Evolutionary conservation across 2,888 invertebrate genomes (phyloP), one percentile per base, ranked within the genome.

Genomic region (Athripsodes cinereus): DNA sequence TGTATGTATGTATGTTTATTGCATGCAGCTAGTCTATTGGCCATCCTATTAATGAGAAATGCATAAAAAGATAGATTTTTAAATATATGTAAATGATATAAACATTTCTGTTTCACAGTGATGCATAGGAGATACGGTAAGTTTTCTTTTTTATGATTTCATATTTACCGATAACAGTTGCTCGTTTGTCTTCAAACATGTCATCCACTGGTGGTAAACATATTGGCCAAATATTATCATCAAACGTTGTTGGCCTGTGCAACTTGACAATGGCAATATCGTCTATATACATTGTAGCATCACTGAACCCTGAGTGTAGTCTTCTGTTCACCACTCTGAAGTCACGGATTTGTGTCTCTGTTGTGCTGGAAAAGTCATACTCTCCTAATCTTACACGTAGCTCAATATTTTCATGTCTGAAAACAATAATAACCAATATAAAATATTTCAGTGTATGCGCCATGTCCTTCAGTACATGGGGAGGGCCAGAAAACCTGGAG

Each of bases 221-320:
- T 55, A 92, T 84, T 0, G 91, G 92, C 87, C 90, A 90, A 53
- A 92, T 87, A 67, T 90, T 90, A 0, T 84, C 82, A 66, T 87
- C 87, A 69, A 90, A 91, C 3, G 81, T 72, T 0, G 87, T 84
- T 0, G 86, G 78, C 8, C 82, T 73, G 61, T 84, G 78, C 53
- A 91, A 73, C 66, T 82, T 84, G 47, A 93, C 65, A 35, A 92
- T 79, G 0, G 90, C 88, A 53, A 92, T 87, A 67, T 93, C 92
- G 68, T 93, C 82, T 62, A 83, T 83, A 68, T 87, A 90, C 1
- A 19, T 19, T 59, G 83, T 87, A 1, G 79, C 69, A 1, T 79
- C 69, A 66, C 88, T 82, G 69, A 85, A 93, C 51, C 83, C 81
- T 44, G 80, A 77, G 69, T 92, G 92, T 47, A 81, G 75, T 0